Conservation (phyloP, 2,888 invertebrate species). For the Diarsia rubi region DNA sequence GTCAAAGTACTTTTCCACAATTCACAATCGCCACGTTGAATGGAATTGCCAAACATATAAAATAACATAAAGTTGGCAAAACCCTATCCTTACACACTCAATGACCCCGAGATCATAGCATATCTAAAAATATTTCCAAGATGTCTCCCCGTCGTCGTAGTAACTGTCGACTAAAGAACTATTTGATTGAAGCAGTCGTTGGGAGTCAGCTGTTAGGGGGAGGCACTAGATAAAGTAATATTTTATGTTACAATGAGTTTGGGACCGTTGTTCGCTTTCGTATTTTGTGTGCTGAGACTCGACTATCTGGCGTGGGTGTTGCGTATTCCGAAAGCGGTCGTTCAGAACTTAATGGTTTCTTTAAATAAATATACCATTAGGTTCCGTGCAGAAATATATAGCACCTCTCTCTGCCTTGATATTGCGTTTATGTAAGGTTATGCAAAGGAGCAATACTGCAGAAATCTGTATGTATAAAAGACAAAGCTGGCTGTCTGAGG, state of each 20-base stretch:
- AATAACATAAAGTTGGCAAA: neutral
- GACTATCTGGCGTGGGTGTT: neutral
- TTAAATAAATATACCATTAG: neutral
- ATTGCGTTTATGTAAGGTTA: neutral
- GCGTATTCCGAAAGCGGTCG: slow-evolving; percentile 11
- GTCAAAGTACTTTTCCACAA: neutral
- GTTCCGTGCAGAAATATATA: neutral
- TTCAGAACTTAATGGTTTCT: neutral
- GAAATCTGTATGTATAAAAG: neutral
- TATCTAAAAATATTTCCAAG: slow-evolving; percentile 47
- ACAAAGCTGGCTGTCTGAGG: too few relatives aligned
- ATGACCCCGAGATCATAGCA: slow-evolving; percentile 34
- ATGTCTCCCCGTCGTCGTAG: neutral
- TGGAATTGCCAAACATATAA: neutral
- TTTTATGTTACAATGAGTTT: slow-evolving; percentile 39
- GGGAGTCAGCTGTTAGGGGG: slow-evolving; percentile 27
- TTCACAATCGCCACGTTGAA: neutral
- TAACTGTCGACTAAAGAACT: slow-evolving; percentile 34
- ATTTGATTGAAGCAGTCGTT: slow-evolving; percentile 41
- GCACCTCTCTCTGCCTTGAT: neutral
- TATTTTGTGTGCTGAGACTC: slow-evolving; percentile 14
- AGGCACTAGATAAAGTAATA: slow-evolving; percentile 21
- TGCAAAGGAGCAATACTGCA: neutral
- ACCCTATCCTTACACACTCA: slow-evolving; percentile 26
- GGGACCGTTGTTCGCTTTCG: slow-evolving; percentile 18